Evolutionary conservation across 2,113 vertebrate species (phyloP).

Genomic region (Eupsittula cactorum): DNA sequence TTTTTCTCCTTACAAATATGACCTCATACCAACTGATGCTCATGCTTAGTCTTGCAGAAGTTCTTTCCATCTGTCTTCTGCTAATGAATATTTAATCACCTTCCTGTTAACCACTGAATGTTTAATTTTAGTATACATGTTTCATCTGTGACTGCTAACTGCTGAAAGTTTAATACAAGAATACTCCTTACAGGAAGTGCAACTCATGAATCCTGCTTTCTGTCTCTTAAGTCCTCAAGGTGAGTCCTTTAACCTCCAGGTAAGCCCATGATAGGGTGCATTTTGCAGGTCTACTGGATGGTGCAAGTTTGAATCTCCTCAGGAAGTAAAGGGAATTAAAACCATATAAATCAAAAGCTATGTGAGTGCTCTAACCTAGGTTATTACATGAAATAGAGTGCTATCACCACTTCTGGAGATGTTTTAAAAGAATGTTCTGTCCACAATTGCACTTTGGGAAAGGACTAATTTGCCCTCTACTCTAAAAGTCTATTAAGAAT

Average conservation of each 20-base stretch:
- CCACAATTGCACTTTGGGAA: not conserved
- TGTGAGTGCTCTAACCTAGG: not conserved
- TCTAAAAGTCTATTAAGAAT: not conserved
- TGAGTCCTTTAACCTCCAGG: not conserved
- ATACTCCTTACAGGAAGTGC: not conserved
- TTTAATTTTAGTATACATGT: constrained; percentile 13
- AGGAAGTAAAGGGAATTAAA: constrained; percentile 22
- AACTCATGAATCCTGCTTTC: not conserved
- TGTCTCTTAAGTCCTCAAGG: not conserved
- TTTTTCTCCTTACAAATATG: not conserved
- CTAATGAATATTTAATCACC: constrained; percentile 28
- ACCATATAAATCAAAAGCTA: constrained; percentile 6
- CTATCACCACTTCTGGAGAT: not conserved
- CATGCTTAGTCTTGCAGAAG: not conserved
- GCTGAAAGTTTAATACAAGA: constrained; percentile 18
- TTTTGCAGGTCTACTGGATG: not conserved
- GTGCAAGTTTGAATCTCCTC: not conserved
- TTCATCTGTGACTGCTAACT: not conserved
- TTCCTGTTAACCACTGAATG: not conserved
- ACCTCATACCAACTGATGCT: not conserved
- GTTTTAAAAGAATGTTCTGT: not conserved
- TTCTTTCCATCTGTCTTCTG: not conserved
- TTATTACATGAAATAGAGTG: not conserved
- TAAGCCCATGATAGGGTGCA: not conserved
- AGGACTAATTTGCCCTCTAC: not conserved